phyloP scores from a whole-genome alignment of 2,888 invertebrate genomes.

The Pseudeuparius sepicola region DNA sequence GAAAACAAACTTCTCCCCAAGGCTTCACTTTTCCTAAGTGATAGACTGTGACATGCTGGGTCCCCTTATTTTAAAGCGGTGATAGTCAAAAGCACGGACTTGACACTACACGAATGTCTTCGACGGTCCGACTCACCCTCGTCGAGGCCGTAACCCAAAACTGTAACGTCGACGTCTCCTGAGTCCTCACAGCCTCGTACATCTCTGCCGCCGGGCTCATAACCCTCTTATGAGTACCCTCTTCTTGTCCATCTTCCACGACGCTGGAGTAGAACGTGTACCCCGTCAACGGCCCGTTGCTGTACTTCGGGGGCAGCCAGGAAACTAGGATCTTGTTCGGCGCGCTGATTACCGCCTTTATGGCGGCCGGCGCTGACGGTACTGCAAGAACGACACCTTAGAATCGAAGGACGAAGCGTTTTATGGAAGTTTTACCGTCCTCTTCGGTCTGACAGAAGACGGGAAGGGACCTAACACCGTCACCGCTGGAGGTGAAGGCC shows the following conservation, averaged over 20 bases:
- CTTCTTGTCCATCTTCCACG: conserved; percentile 66
- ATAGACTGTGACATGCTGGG: too few species aligned
- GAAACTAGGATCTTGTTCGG: conserved; percentile 77
- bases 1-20: too few species aligned
- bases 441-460: conserved; percentile 83
- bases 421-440: conserved; percentile 66
- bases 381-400: conserved; percentile 49
- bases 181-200: conserved; percentile 60
- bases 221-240: conserved; percentile 67
- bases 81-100: too few species aligned
- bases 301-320: conserved; percentile 78
- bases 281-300: conserved; percentile 74
- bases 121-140: conserved; percentile 42
- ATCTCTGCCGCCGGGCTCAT: conserved; percentile 59
- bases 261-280: conserved; percentile 78
- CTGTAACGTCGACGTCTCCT: conserved; percentile 64
- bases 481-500: conserved; percentile 82
- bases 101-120: too few species aligned
- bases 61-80: too few species aligned
- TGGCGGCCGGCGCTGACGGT: conserved; percentile 80
- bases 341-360: conserved; percentile 82
- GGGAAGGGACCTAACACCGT: conserved; percentile 75
- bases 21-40: too few species aligned
- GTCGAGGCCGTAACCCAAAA: conserved; percentile 72
- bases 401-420: background rate